phyloP scores from a whole-genome alignment of 1,140 invertebrate genomes.

The Microplitis mediator region DNA sequence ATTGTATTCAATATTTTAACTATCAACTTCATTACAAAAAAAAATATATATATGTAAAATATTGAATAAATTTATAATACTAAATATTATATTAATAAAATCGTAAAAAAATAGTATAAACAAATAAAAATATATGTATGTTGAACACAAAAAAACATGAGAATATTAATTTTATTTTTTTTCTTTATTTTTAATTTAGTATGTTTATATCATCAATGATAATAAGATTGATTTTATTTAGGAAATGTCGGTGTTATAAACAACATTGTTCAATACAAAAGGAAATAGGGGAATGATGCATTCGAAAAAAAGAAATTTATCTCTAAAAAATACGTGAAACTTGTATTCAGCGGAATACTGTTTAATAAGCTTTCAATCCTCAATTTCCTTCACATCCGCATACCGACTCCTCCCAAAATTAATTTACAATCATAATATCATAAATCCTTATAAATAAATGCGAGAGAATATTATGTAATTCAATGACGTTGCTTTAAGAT shows the following conservation, averaged over 20 bases:
- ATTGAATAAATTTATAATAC: no score
- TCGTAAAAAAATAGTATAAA: no score
- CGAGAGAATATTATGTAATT: background rate
- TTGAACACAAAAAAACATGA: no score
- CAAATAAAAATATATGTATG: no score
- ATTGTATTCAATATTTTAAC: no score
- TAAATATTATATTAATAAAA: no score
- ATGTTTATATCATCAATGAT: background rate
- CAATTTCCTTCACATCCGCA: background rate
- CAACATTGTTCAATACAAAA: background rate
- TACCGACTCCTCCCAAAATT: background rate
- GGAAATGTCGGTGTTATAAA: constrained; percentile 2
- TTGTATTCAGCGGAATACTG: background rate
- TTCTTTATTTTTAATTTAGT: no score
- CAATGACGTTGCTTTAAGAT: constrained; percentile 33
- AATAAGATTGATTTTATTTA: constrained; percentile 7
- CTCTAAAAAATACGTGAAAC: background rate
- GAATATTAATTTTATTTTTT: no score
- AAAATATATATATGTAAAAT: no score
- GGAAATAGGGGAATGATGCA: constrained; percentile 11
- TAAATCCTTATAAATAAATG: background rate
- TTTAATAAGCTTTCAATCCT: background rate
- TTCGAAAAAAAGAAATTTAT: background rate
- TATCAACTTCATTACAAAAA: no score
- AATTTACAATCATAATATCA: constrained; percentile 5